Evolutionary conservation across 2,888 invertebrate species (phyloP).

Genomic region (Poecilus cupreus): DNA sequence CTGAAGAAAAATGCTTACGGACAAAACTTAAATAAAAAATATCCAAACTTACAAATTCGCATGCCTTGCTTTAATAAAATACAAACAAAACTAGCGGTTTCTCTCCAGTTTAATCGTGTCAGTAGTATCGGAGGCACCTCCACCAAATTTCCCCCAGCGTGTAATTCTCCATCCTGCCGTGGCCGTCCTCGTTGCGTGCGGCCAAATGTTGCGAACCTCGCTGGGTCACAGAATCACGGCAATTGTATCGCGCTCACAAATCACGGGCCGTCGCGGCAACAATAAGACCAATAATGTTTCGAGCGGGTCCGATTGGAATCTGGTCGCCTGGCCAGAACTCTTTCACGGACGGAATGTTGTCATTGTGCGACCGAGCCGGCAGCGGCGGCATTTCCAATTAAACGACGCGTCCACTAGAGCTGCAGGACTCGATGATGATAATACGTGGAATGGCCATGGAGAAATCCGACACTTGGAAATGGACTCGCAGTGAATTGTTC

Average conservation of each 20-base stretch:
- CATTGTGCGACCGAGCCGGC: conserved; percentile 46
- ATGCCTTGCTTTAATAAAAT: too few relatives aligned
- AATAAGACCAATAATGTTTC: conserved; percentile 57
- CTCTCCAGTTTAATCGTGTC: too few relatives aligned
- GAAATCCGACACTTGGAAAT: too few relatives aligned
- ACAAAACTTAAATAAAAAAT: too few relatives aligned
- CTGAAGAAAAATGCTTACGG: too few relatives aligned
- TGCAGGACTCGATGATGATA: neutral
- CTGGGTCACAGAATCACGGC: neutral
- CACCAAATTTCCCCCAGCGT: neutral
- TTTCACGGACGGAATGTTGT: conserved; percentile 44
- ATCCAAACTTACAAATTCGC: too few relatives aligned
- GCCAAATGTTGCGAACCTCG: neutral
- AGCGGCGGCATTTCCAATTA: conserved; percentile 55
- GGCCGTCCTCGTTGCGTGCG: neutral
- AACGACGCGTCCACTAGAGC: neutral
- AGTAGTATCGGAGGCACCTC: too few relatives aligned
- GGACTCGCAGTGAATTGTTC: too few relatives aligned
- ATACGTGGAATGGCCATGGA: neutral
- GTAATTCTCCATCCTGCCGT: neutral
- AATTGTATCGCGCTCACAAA: conserved; percentile 42
- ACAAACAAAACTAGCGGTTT: too few relatives aligned
- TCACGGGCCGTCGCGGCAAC: conserved; percentile 34
- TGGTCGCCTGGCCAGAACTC: neutral
- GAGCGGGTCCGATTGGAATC: conserved; percentile 37